phyloP scores from a whole-genome alignment of 2,888 invertebrate genomes.

The Matsumyia berberina region DNA sequence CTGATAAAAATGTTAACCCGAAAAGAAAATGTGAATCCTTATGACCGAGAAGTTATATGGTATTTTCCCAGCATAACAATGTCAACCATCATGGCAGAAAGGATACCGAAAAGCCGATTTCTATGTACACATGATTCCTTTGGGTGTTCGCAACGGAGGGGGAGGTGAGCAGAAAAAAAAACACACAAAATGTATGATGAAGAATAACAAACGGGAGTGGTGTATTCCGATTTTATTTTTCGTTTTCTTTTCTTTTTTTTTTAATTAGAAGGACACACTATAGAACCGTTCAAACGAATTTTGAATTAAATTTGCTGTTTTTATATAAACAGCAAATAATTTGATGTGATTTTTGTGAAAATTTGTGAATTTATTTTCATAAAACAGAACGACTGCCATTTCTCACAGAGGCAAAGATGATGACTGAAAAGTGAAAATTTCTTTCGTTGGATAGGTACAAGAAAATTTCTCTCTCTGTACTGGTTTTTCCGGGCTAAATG shows the following conservation, averaged over 20 bases:
- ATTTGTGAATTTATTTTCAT: slow-evolving; percentile 82
- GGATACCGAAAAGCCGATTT: slow-evolving; percentile 62
- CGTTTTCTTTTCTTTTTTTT: slow-evolving; percentile 1
- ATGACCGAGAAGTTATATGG: background rate
- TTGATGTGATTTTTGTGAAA: slow-evolving; percentile 84
- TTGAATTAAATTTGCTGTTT: slow-evolving; percentile 84
- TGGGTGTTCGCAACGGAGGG: background rate
- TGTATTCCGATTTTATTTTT: background rate
- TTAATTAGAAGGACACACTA: slow-evolving; percentile 27
- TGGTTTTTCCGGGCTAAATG: slow-evolving; percentile 60
- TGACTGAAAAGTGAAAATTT: slow-evolving; percentile 81
- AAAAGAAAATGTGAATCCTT: background rate
- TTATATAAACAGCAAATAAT: slow-evolving; percentile 84
- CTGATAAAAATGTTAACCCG: background rate
- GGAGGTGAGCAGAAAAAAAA: slow-evolving; percentile 3
- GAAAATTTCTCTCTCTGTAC: slow-evolving; percentile 43
- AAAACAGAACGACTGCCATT: slow-evolving; percentile 83
- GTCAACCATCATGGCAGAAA: slow-evolving; percentile 35
- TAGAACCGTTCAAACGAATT: slow-evolving; percentile 77
- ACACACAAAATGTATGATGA: background rate
- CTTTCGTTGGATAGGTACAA: slow-evolving; percentile 68
- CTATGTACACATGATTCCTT: slow-evolving; percentile 11
- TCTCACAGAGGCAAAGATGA: slow-evolving; percentile 79
- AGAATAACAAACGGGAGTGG: slow-evolving; percentile 29
- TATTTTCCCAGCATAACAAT: slow-evolving; percentile 27